Conservation (phyloP, 2,888 invertebrate species). For the Zonitis immaculata region DNA sequence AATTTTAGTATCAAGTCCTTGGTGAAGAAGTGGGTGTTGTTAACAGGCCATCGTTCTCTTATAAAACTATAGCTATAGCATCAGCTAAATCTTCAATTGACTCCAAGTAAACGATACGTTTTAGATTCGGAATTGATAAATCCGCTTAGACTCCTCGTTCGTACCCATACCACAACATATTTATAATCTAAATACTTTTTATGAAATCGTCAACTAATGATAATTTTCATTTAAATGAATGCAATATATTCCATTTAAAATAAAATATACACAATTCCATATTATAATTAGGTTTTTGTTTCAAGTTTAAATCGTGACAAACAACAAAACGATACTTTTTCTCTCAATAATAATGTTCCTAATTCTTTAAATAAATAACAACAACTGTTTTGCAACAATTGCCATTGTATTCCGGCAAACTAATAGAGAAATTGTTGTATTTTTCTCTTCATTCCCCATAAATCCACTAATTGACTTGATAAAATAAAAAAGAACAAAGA, state of each 20-base stretch:
- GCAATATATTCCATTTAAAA: too few relatives aligned
- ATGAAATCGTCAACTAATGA: constrained; percentile 9
- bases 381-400: background rate
- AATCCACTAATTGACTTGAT: background rate
- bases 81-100: constrained; percentile 30
- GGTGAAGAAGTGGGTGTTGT: constrained; percentile 40
- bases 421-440: background rate
- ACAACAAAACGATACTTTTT: background rate
- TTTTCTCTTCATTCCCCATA: background rate
- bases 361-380: background rate
- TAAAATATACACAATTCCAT: background rate
- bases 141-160: too few relatives aligned
- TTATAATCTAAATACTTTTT: too few relatives aligned
- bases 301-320: constrained; percentile 6
- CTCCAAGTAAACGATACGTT: constrained; percentile 31
- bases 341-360: background rate
- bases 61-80: constrained; percentile 24
- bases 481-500: background rate
- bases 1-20: constrained; percentile 26
- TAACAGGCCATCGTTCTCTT: constrained; percentile 29
- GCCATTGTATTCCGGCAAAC: background rate
- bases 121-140: constrained; percentile 27
- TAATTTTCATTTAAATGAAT: too few relatives aligned
- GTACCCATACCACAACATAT: too few relatives aligned
- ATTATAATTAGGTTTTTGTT: constrained; percentile 2